These are phyloP conservation scores for Macropis europaea DNA, from an alignment of 2,888 invertebrate genomes.

Conservation along the genomic window DNA sequence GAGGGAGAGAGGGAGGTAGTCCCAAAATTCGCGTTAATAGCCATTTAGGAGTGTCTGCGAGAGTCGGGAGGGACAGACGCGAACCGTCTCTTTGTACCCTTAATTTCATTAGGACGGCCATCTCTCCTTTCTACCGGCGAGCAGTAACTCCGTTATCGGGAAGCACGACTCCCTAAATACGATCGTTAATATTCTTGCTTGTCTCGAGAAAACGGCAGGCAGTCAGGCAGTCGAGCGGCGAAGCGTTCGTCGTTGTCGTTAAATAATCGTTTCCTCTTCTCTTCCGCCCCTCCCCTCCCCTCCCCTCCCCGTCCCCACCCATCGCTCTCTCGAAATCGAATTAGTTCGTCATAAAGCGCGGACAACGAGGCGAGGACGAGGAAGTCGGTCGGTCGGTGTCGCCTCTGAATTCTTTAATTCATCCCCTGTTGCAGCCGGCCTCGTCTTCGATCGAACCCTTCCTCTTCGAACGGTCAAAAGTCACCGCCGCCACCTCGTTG, in stretches of 20 bases:
- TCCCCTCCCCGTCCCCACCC: no score
- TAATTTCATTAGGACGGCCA: conserved; percentile 73
- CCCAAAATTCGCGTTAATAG: conserved; percentile 67
- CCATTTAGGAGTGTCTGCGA: conserved; percentile 63
- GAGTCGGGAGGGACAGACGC: conserved; percentile 58
- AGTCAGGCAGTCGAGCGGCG: no score
- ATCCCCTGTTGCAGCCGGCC: not conserved
- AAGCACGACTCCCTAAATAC: conserved; percentile 75
- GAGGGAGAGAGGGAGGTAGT: conserved; percentile 21
- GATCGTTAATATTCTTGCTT: conserved; percentile 66
- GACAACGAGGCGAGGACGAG: conserved; percentile 11
- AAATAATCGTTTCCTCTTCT: conserved; percentile 46
- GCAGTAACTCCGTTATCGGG: conserved; percentile 74
- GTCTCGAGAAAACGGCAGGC: conserved; percentile 50
- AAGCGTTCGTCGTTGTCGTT: conserved; percentile 54
- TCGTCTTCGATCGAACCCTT: not conserved
- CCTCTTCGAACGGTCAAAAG: conserved; percentile 3
- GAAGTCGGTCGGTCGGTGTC: no score
- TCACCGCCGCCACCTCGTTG: conserved; percentile 51
- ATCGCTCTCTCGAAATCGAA: conserved; percentile 37
- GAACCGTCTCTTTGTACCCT: conserved; percentile 74
- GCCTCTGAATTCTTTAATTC: conserved; percentile 15
- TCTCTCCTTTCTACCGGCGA: conserved; percentile 57
- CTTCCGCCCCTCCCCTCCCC: no score
- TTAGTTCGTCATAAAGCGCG: conserved; percentile 30